Evolutionary conservation across 2,113 vertebrate species (phyloP).

Genomic region (Tetraodon nigroviridis): DNA sequence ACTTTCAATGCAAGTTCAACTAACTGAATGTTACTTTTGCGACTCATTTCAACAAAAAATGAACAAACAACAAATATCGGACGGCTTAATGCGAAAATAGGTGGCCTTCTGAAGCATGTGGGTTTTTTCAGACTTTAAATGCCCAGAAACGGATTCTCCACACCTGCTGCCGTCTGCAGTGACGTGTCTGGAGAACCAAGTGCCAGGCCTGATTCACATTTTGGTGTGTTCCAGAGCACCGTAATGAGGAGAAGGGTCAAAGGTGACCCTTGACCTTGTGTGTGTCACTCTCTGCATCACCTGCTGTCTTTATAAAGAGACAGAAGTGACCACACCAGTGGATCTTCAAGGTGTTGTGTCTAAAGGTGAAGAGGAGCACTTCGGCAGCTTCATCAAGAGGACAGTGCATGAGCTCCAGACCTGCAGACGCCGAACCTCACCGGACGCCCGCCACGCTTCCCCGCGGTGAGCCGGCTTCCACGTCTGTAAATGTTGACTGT

Average conservation of each 20-base stretch:
- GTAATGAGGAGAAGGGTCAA: conserved; percentile 55
- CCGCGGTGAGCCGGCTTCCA: conserved; percentile 21
- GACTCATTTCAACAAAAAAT: too few species aligned
- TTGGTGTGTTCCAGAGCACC: conserved; percentile 9
- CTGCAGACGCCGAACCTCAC: conserved; percentile 2
- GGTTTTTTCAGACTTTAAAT: conserved; percentile 4
- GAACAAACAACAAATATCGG: too few species aligned
- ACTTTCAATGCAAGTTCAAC: too few species aligned
- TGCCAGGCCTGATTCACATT: background rate
- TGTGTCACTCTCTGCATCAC: conserved; percentile 42
- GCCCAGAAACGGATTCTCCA: conserved; percentile 16
- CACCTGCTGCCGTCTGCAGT: conserved; percentile 59
- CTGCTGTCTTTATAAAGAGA: conserved; percentile 48
- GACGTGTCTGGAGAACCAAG: conserved; percentile 17
- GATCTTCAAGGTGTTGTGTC: conserved; percentile 1
- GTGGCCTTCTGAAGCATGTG: too few species aligned
- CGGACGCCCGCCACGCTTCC: conserved; percentile 13
- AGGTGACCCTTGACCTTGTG: conserved; percentile 12
- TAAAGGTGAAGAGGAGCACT: conserved; percentile 1
- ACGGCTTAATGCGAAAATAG: too few species aligned
- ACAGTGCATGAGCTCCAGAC: conserved; percentile 17
- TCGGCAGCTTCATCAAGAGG: conserved; percentile 6
- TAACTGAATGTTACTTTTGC: too few species aligned
- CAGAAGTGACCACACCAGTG: conserved; percentile 1
- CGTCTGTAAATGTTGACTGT: background rate